Conservation (phyloP, 1,140 invertebrate genomes). For the Spodoptera litura region DNA sequence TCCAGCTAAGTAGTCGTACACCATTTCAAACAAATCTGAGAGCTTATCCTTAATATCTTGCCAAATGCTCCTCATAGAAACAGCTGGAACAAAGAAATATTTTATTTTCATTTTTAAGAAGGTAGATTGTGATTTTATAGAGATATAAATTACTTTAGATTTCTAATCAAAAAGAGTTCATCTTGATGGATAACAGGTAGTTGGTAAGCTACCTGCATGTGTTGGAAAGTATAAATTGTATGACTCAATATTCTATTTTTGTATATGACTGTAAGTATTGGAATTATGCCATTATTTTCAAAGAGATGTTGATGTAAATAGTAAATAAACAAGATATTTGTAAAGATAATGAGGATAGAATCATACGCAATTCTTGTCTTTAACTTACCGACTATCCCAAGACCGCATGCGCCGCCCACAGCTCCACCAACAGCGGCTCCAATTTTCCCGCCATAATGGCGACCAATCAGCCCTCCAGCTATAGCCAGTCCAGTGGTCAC, state of each 20-base stretch:
- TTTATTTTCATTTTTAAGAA: background rate
- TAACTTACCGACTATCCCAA: slow-evolving; percentile 71
- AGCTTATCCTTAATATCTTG: slow-evolving; percentile 70
- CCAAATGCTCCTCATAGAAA: slow-evolving; percentile 78
- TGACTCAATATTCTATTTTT: too few species aligned
- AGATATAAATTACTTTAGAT: background rate
- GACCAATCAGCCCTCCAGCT: slow-evolving; percentile 73
- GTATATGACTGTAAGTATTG: too few species aligned
- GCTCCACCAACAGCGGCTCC: slow-evolving; percentile 76
- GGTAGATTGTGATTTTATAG: background rate
- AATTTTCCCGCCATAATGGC: slow-evolving; percentile 73
- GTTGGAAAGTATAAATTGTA: too few species aligned
- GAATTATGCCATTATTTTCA: too few species aligned
- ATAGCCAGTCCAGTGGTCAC: slow-evolving; percentile 73
- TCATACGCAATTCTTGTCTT: too few species aligned
- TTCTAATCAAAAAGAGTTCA: too few species aligned
- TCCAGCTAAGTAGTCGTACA: slow-evolving; percentile 78
- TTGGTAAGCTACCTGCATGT: too few species aligned
- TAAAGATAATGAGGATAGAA: too few species aligned
- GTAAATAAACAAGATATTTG: too few species aligned
- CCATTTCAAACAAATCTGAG: slow-evolving; percentile 73
- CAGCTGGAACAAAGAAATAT: slow-evolving; percentile 64
- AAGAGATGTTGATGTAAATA: too few species aligned
- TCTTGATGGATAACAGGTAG: too few species aligned
- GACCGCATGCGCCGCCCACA: slow-evolving; percentile 73